Evolutionary conservation across 2,888 invertebrate genomes (phyloP).

Genomic region (Megalurothrips usitatus): DNA sequence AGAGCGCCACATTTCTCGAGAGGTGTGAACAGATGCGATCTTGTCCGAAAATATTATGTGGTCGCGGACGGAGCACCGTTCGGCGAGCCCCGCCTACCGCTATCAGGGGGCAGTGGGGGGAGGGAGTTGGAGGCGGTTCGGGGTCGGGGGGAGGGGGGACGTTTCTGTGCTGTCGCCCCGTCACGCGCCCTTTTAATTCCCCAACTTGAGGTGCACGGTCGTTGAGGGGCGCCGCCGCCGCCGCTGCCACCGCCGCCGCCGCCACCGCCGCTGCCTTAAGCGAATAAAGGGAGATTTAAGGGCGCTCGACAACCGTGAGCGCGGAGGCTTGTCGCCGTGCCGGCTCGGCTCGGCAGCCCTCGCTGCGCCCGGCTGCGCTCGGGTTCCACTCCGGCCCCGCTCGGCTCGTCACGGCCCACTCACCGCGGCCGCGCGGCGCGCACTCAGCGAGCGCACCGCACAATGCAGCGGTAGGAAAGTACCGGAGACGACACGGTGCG

Average conservation of each 20-base stretch:
- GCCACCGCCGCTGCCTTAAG: neutral
- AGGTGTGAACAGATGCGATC: no score
- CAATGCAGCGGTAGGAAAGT: no score
- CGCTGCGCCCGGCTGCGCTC: neutral
- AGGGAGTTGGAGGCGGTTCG: neutral
- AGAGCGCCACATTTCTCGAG: no score
- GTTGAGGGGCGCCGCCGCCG: neutral
- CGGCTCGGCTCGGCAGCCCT: neutral
- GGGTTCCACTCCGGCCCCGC: no score
- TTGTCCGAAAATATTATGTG: no score
- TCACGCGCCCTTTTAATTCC: constrained; percentile 9
- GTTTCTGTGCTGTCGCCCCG: neutral
- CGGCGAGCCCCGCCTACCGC: no score
- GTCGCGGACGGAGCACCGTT: no score
- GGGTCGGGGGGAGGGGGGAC: neutral
- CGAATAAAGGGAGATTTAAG: constrained; percentile 18
- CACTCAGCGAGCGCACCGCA: no score
- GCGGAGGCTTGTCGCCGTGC: neutral
- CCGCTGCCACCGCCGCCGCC: neutral
- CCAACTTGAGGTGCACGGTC: constrained; percentile 3
- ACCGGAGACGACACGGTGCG: no score
- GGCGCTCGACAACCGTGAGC: neutral
- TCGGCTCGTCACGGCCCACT: no score
- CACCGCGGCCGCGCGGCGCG: no score
- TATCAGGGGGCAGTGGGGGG: no score